A percentile compares a stretch with the other conserved stretches of the same genome.
phyloP scores from a whole-genome alignment of 2,797 vertebrate species.

The Diceros bicornis region DNA sequence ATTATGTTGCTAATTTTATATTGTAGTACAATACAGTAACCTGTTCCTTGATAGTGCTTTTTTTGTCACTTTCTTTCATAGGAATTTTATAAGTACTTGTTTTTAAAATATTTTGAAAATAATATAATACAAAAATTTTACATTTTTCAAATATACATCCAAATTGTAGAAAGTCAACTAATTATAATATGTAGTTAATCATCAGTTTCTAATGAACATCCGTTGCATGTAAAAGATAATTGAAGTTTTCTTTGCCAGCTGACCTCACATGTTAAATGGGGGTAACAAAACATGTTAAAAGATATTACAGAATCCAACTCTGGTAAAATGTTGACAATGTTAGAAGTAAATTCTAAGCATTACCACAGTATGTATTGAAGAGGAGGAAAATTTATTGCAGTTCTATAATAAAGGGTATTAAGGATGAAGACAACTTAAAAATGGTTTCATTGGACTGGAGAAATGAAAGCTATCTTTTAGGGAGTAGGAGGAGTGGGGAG shows the following conservation, averaged over 20 bases:
- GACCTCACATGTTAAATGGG: slow-evolving; percentile 19
- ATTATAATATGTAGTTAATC: neutral
- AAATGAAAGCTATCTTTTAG: slow-evolving; percentile 48
- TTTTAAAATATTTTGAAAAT: neutral
- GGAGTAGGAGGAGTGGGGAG: neutral
- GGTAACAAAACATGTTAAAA: slow-evolving; percentile 22
- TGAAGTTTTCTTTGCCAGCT: neutral
- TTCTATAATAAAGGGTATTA: neutral
- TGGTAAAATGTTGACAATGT: neutral
- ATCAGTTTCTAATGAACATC: slow-evolving; percentile 53
- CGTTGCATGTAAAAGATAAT: slow-evolving; percentile 23
- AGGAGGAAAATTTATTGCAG: neutral
- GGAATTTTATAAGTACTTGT: slow-evolving; percentile 42
- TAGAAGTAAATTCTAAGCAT: slow-evolving; percentile 16
- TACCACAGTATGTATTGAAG: neutral
- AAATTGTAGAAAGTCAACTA: slow-evolving; percentile 37
- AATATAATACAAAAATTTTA: neutral
- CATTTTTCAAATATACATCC: neutral
- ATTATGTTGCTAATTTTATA: neutral
- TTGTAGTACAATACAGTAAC: slow-evolving; percentile 6
- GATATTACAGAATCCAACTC: neutral
- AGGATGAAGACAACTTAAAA: slow-evolving; percentile 19
- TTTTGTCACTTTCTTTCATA: neutral
- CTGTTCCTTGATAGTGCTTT: neutral
- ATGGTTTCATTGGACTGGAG: neutral